Evolutionary conservation across 1,140 invertebrate species (phyloP).

Genomic region (Alviniconcha marisindica): DNA sequence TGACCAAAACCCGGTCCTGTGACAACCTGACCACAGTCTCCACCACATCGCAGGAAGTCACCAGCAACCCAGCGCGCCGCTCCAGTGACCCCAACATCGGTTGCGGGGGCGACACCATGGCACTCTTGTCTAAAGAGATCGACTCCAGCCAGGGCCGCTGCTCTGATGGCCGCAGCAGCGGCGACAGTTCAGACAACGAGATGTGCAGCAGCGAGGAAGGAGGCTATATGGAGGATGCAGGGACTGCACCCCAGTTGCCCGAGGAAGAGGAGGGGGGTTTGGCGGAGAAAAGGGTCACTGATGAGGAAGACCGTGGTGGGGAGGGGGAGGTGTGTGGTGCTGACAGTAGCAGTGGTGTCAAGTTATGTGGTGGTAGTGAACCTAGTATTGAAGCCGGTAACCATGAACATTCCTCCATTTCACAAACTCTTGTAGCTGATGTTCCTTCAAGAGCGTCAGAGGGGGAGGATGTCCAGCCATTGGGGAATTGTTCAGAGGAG

Average conservation of each 20-base stretch:
- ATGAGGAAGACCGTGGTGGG: neutral
- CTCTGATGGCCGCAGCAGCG: neutral
- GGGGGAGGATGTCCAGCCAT: neutral
- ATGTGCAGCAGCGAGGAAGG: neutral
- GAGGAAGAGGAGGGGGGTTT: neutral
- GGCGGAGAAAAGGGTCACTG: neutral
- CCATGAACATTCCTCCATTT: neutral
- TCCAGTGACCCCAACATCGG: constrained; percentile 88
- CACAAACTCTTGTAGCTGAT: neutral
- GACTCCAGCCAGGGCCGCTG: constrained; percentile 14
- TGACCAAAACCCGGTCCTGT: constrained; percentile 79
- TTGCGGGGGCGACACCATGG: constrained; percentile 39
- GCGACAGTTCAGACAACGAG: neutral
- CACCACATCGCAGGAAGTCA: constrained; percentile 78
- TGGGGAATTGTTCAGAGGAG: constrained; percentile 25
- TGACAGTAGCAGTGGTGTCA: neutral
- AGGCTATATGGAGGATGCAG: neutral
- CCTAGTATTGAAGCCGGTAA: neutral
- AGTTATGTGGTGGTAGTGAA: neutral
- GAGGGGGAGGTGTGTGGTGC: neutral
- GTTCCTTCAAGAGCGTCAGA: neutral
- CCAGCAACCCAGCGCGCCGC: constrained; percentile 81
- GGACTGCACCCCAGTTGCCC: too few relatives aligned
- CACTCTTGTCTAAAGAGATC: constrained; percentile 29
- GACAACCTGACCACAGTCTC: constrained; percentile 81